A percentile compares a stretch with the other conserved stretches of the same genome.
Conservation (phyloP, 2,113 vertebrate species). For the Sceloporus tristichus region DNA sequence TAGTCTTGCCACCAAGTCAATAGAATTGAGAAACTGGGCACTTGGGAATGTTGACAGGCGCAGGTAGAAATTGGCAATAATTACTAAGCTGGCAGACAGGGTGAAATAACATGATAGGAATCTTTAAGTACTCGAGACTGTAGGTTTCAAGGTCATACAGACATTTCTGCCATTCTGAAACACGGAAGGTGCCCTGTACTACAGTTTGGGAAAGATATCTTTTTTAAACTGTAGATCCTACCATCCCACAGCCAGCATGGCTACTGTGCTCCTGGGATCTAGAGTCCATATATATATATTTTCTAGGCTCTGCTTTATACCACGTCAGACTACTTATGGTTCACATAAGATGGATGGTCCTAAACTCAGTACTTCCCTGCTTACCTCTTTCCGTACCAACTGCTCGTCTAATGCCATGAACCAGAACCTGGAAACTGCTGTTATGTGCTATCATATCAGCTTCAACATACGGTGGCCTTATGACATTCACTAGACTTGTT, state of each 20-base stretch:
- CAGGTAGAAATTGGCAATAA: conserved; percentile 29
- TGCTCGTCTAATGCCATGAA: not conserved
- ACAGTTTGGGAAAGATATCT: not conserved
- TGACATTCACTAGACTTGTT: no score
- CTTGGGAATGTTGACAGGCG: conserved; percentile 1
- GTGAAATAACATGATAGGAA: not conserved
- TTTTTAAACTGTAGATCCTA: no score
- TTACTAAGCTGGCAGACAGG: not conserved
- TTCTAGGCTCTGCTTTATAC: no score
- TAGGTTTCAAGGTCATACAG: conserved; percentile 5
- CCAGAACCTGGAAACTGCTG: no score
- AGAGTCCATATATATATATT: no score
- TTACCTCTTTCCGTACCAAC: not conserved
- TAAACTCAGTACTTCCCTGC: not conserved
- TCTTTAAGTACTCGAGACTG: not conserved
- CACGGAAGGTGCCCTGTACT: not conserved
- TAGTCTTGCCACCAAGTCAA: conserved; percentile 11
- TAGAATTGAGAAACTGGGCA: conserved; percentile 11
- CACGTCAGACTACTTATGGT: no score
- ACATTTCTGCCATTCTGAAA: not conserved
- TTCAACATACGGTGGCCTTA: no score
- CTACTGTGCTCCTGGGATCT: no score
- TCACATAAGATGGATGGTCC: not conserved
- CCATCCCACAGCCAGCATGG: no score
- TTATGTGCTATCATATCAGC: no score